Evolutionary conservation across 2,797 vertebrate genomes (phyloP).

Genomic region (Odontamblyopus lacepedii): DNA sequence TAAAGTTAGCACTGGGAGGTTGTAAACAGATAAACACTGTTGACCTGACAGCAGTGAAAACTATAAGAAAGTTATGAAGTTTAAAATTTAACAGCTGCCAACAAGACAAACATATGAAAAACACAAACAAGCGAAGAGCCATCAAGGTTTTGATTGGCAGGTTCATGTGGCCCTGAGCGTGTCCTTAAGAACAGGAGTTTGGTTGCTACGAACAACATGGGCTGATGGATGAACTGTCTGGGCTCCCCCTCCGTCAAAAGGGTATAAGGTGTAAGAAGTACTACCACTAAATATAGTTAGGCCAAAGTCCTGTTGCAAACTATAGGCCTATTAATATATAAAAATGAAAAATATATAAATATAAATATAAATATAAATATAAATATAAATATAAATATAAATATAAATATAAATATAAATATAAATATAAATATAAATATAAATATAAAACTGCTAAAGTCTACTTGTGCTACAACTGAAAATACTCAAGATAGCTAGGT

Average conservation of each 20-base stretch:
- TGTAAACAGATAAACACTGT: conserved; percentile 58
- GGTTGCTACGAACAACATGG: conserved; percentile 89
- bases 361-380: too few species aligned
- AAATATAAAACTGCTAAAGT: too few species aligned
- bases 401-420: too few species aligned
- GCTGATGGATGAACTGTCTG: conserved; percentile 81
- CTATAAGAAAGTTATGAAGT: conserved; percentile 16
- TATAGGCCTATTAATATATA: background rate
- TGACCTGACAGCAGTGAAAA: conserved; percentile 34
- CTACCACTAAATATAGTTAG: background rate
- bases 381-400: too few species aligned
- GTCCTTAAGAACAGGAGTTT: conserved; percentile 80
- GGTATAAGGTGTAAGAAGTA: conserved; percentile 11
- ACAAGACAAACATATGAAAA: conserved; percentile 3
- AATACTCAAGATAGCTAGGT: too few species aligned
- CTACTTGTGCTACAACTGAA: too few species aligned
- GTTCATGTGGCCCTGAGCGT: conserved; percentile 84
- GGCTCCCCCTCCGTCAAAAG: conserved; percentile 73
- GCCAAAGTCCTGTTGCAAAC: background rate
- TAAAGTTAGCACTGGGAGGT: conserved; percentile 51
- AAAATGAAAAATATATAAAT: background rate
- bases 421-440: too few species aligned
- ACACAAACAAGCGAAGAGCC: conserved; percentile 21
- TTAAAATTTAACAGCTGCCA: conserved; percentile 26
- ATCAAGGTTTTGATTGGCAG: conserved; percentile 78